Evolutionary conservation across 2,888 invertebrate genomes (phyloP), one percentile per base, ranked within the genome.

Genomic region (Chrysolina oricalcia): DNA sequence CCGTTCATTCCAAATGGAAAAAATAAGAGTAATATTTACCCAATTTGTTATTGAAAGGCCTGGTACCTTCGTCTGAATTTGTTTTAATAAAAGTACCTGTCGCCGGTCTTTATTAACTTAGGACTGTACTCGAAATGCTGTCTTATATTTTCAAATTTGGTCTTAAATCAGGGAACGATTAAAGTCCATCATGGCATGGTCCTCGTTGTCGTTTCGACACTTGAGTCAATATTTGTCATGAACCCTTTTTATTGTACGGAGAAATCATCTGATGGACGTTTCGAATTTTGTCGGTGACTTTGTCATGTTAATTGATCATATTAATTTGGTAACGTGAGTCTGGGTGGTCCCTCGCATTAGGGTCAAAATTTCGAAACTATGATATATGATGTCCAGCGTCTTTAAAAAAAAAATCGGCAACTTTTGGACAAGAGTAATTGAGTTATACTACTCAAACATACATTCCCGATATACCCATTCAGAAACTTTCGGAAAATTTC

Each of bases 21-120:
- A 68, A 53, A 40, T 27, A 27, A 53, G 13, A 40, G 23, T 59
- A 59, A 59, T 68, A 68, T 68, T 68, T 53, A 68, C 68, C 19
- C 68, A 68, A 68, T 68, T 68, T 68, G 68, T 68, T 68, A 68
- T 68, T 68, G 53, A 40, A 68, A 40, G 68, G 8, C 67, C 35
- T 17, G 27, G 50, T 50, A 53, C 50, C 68, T 17, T 41, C 68
- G 68, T 70, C 53, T 53, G 65, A 73, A 76, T 70, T 73, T 66
- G 77, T 72, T 74, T 72, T 67, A 63, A 74, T 77, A 62, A 74
- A 77, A 77, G 63, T 77, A 77, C 77, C 77, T 77, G 77, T 77
- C 74, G 72, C 70, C 74, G 66, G 72, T 59, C 74, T 72, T 11
- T 77, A 72, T 77, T 77, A 77, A 77, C 77, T 74, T 77, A 77